Conservation (phyloP, 2,797 vertebrate genomes). For the Phalloptychus januarius region DNA sequence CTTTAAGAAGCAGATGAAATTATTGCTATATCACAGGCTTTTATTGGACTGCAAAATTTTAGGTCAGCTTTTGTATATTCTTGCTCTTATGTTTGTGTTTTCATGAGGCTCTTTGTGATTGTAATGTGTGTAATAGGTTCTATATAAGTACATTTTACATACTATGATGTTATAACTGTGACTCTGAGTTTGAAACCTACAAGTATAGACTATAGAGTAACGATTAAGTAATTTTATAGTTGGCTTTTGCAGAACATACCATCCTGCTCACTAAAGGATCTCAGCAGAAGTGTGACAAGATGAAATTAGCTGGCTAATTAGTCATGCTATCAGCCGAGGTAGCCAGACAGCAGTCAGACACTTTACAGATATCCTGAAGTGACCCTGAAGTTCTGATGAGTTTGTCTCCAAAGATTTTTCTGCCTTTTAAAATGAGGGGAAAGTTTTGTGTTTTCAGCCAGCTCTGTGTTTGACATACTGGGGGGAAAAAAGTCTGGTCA, state of each 20-base stretch:
- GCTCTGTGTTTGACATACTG: neutral
- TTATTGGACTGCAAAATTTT: too few relatives aligned
- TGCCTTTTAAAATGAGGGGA: neutral
- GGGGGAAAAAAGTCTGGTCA: neutral
- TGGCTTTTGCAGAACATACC: neutral
- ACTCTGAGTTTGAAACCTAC: neutral
- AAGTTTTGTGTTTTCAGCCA: neutral
- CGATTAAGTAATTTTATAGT: neutral
- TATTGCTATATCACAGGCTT: too few relatives aligned
- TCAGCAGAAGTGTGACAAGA: neutral
- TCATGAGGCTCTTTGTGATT: too few relatives aligned
- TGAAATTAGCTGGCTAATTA: neutral
- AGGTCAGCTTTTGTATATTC: too few relatives aligned
- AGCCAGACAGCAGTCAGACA: neutral
- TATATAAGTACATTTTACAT: too few relatives aligned
- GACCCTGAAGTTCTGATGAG: neutral
- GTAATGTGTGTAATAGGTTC: too few relatives aligned
- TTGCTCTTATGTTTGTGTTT: too few relatives aligned
- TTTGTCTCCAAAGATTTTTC: neutral
- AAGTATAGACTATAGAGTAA: neutral
- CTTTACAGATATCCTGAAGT: too few relatives aligned
- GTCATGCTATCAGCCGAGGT: neutral
- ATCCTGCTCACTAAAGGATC: neutral
- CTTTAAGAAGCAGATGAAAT: too few relatives aligned
- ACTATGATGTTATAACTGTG: neutral